Evolutionary conservation across 2,888 invertebrate genomes (phyloP).

Genomic region (Volucella bombylans): DNA sequence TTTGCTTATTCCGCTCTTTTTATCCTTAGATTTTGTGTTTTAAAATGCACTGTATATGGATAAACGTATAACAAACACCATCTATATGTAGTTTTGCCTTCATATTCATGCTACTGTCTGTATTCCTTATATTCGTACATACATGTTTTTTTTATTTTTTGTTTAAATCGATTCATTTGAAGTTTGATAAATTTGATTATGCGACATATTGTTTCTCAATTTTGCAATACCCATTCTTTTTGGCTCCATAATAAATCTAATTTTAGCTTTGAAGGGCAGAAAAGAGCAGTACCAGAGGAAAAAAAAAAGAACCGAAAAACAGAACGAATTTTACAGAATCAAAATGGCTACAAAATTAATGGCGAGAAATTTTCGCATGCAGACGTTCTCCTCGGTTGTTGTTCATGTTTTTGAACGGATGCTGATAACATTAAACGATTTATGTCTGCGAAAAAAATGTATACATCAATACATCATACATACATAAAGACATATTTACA

Average conservation of each 20-base stretch:
- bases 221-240: constrained; percentile 6
- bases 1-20: too few species aligned
- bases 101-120: too few species aligned
- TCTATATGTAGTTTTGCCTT: background rate
- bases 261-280: constrained; percentile 61
- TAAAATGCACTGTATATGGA: too few species aligned
- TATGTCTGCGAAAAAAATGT: constrained; percentile 30
- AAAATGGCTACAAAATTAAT: constrained; percentile 61
- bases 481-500: background rate
- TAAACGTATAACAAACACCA: background rate
- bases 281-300: constrained; percentile 17
- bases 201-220: constrained; percentile 66
- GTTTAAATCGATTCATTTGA: constrained; percentile 58
- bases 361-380: constrained; percentile 49
- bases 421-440: constrained; percentile 67
- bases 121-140: background rate
- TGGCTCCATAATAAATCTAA: constrained; percentile 64
- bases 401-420: constrained; percentile 49
- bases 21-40: too few species aligned
- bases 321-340: constrained; percentile 54
- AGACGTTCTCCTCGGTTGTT: constrained; percentile 14
- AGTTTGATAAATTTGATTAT: constrained; percentile 73
- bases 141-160: constrained; percentile 31
- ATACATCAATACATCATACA: background rate
- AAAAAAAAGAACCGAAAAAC: constrained; percentile 29